A percentile compares a stretch with the other conserved stretches of the same genome.
These are phyloP conservation scores for Enteromius thamalakanensis DNA, from an alignment of 2,797 vertebrate genomes.

Conservation along the genomic window DNA sequence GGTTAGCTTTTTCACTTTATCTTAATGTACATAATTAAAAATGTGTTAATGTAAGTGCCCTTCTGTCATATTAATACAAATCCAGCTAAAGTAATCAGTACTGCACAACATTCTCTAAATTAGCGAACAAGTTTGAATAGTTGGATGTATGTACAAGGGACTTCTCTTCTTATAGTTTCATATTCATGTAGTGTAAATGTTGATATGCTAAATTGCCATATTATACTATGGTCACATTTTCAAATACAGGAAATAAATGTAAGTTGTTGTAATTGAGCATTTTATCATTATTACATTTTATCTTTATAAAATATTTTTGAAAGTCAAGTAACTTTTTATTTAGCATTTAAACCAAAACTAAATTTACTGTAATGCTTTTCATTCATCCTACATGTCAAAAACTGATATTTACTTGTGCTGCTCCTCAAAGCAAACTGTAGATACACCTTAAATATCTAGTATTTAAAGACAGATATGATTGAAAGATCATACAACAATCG, in stretches of 20 bases:
- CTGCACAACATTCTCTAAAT: background rate
- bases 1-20: background rate
- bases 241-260: background rate
- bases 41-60: background rate
- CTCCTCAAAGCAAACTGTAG: background rate
- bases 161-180: background rate
- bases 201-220: background rate
- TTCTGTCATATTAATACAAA: background rate
- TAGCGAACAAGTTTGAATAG: background rate
- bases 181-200: background rate
- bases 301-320: background rate
- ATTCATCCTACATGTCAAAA: background rate
- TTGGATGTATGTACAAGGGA: background rate
- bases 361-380: background rate
- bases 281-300: no score
- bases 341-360: background rate
- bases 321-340: background rate
- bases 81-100: background rate
- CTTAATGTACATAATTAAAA: background rate
- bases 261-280: background rate
- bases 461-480: background rate
- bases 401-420: background rate
- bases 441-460: background rate
- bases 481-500: background rate
- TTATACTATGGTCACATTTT: background rate